Percentiles rank a stretch among this genome's conserved stretches.
phyloP scores from a whole-genome alignment of 2,113 vertebrate genomes.

The Laticauda colubrina region DNA sequence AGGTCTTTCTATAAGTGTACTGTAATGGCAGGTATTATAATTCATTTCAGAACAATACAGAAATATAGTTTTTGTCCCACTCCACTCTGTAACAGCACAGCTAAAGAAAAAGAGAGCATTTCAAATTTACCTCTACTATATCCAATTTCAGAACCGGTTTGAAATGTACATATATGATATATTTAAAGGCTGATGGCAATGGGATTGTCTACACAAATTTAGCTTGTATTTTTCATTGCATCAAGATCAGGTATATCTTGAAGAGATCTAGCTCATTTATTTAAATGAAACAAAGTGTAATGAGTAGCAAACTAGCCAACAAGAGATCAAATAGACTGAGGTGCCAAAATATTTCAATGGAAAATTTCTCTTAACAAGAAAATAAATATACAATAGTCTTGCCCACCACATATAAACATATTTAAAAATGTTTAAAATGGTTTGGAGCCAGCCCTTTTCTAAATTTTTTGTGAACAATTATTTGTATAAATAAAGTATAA shows the following conservation, averaged over 20 bases:
- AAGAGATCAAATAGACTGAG: constrained; percentile 1
- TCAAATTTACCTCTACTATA: not conserved
- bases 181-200: not conserved
- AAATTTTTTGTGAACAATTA: constrained; percentile 3
- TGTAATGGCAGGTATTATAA: not conserved
- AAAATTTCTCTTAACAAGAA: constrained; percentile 17
- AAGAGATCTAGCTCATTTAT: not conserved
- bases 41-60: not conserved
- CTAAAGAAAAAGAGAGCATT: not conserved
- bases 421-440: not conserved
- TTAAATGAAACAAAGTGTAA: not conserved
- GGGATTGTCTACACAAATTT: not conserved
- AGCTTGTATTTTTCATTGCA: not conserved
- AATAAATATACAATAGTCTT: not conserved
- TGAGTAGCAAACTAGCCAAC: not conserved
- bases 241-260: constrained; percentile 26
- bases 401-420: constrained; percentile 4
- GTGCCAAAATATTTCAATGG: not conserved
- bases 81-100: not conserved
- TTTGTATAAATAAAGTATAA: constrained; percentile 1
- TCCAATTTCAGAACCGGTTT: not conserved
- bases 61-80: not conserved
- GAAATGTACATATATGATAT: not conserved
- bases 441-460: not conserved
- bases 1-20: not conserved